A percentile compares a stretch with the other conserved stretches of the same genome.
phyloP scores from a whole-genome alignment of 2,113 vertebrate genomes.

The Leptocoma aspasia region DNA sequence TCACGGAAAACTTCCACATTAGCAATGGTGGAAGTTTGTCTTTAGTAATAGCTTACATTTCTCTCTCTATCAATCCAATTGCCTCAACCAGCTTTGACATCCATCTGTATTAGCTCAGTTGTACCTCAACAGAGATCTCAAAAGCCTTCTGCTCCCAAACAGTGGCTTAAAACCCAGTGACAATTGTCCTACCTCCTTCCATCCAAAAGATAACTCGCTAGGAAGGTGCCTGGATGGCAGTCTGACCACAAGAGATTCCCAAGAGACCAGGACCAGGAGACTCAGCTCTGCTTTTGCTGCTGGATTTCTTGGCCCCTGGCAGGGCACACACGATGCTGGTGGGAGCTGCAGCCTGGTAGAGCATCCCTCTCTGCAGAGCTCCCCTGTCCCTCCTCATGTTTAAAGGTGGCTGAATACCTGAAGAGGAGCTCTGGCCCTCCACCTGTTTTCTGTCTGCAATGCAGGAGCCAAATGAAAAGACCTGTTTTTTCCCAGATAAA shows the following conservation, averaged over 20 bases:
- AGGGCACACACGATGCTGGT: rapidly evolving
- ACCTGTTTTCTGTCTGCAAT: not conserved
- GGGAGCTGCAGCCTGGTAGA: not conserved
- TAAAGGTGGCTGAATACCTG: not conserved
- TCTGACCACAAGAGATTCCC: not conserved
- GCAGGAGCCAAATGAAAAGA: not conserved
- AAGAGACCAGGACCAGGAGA: not conserved
- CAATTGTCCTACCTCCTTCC: not conserved
- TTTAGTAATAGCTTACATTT: not conserved
- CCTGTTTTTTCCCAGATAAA: not conserved
- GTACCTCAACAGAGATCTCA: not conserved
- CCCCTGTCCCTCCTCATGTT: not conserved
- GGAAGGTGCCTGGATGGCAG: not conserved
- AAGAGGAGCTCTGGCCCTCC: not conserved
- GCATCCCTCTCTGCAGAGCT: not conserved
- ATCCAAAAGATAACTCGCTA: not conserved
- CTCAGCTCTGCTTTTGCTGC: not conserved
- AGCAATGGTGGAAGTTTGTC: not conserved
- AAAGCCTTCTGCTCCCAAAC: not conserved
- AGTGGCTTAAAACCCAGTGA: not conserved
- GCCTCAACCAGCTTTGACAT: not conserved
- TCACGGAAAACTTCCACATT: not conserved
- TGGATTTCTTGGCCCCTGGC: not conserved
- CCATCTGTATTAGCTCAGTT: not conserved
- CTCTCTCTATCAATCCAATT: not conserved